These are phyloP conservation scores for Napeogenes sylphis DNA, from an alignment of 2,888 invertebrate species.

Conservation along the genomic window DNA sequence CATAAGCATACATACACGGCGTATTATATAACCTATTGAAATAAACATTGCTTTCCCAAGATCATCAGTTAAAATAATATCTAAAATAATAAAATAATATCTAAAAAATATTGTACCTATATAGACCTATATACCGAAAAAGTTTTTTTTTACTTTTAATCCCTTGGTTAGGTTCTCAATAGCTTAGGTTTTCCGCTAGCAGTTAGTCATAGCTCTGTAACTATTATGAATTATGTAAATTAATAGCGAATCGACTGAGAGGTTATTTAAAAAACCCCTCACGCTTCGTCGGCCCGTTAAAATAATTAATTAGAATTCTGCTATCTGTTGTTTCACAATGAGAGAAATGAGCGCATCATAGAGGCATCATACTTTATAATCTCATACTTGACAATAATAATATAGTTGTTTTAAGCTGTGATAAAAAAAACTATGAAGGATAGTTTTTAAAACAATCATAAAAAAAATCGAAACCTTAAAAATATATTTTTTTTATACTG, in stretches of 20 bases:
- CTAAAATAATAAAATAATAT: too few species aligned
- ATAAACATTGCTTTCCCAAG: too few species aligned
- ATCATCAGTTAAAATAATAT: too few species aligned
- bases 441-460: too few species aligned
- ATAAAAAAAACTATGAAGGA: too few species aligned
- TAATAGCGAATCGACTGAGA: slow-evolving; percentile 68
- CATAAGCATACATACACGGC: background rate
- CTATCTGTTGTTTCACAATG: slow-evolving; percentile 37
- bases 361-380: slow-evolving; percentile 9
- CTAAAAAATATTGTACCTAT: too few species aligned
- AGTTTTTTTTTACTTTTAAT: too few species aligned
- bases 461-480: too few species aligned
- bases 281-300: slow-evolving; percentile 62
- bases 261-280: slow-evolving; percentile 62
- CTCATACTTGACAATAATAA: background rate
- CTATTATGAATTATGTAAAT: slow-evolving; percentile 75
- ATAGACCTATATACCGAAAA: too few species aligned
- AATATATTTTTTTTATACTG: too few species aligned
- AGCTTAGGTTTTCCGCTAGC: slow-evolving; percentile 36
- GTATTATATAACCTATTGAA: background rate
- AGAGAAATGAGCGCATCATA: slow-evolving; percentile 10
- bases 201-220: slow-evolving; percentile 40
- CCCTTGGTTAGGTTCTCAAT: too few species aligned
- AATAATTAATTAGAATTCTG: slow-evolving; percentile 56
- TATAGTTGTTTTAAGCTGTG: too few species aligned